Percentiles rank a stretch among this genome's conserved stretches.
Conservation (phyloP, 37 sponge, comb jelly and placozoan genomes). For the Hexactinellida sp. region DNA sequence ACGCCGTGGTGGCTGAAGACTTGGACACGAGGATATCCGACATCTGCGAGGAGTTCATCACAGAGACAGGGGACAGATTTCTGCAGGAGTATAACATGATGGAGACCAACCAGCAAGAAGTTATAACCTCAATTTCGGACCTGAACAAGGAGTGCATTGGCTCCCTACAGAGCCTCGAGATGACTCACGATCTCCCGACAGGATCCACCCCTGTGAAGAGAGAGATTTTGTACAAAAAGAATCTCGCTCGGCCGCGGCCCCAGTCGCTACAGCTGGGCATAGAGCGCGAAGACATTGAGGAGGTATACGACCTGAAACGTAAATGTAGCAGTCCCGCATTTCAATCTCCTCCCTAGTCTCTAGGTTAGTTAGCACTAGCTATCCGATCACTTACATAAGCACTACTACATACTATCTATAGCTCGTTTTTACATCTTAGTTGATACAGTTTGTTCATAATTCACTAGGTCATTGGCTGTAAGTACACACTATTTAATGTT, state of each 20-base stretch:
- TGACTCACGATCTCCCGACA: neutral
- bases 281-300: neutral
- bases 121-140: neutral
- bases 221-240: neutral
- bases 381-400: neutral
- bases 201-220: neutral
- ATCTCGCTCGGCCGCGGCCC: neutral
- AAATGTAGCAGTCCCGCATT: neutral
- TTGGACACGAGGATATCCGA: constrained; percentile 7
- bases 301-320: neutral
- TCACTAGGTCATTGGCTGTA: neutral
- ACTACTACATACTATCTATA: neutral
- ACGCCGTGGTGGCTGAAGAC: neutral
- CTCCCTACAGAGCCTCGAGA: neutral
- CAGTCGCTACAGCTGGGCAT: neutral
- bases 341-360: neutral
- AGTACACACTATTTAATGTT: neutral
- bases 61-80: neutral
- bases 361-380: constrained; percentile 1
- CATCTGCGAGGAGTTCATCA: neutral
- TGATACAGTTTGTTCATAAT: neutral
- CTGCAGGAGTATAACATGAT: neutral
- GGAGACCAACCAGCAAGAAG: constrained; percentile 13
- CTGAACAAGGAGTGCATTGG: neutral
- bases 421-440: neutral